A percentile compares a stretch with the other conserved stretches of the same genome.
Conservation (phyloP, 1,140 invertebrate species). For the Drosophila elegans region DNA sequence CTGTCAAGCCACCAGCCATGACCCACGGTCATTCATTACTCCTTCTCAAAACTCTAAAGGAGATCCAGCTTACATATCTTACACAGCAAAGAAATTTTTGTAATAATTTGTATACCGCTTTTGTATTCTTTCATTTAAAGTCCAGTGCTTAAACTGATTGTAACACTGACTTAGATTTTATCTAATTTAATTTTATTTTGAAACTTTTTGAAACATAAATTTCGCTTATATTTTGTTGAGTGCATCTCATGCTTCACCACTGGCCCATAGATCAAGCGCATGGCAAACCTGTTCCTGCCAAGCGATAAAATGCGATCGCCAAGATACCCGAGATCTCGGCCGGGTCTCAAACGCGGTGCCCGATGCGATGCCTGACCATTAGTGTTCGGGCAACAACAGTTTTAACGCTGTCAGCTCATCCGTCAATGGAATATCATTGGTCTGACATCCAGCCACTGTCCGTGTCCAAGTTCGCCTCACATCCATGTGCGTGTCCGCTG, state of each 20-base stretch:
- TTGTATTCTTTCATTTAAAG: too few species aligned
- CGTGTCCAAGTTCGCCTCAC: slow-evolving; percentile 14
- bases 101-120: too few species aligned
- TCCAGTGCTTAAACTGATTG: too few species aligned
- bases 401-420: slow-evolving; percentile 85
- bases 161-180: too few species aligned
- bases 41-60: slow-evolving; percentile 54
- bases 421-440: slow-evolving; percentile 84
- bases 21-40: slow-evolving; percentile 84
- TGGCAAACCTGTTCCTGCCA: slow-evolving; percentile 61
- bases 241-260: slow-evolving; percentile 36
- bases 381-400: slow-evolving; percentile 84
- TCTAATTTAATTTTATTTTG: too few species aligned
- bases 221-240: not conserved
- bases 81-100: slow-evolving; percentile 17
- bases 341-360: slow-evolving; percentile 2
- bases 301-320: slow-evolving; percentile 68
- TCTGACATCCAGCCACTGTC: slow-evolving; percentile 76
- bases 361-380: slow-evolving; percentile 67
- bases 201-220: not conserved
- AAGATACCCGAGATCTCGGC: slow-evolving; percentile 43
- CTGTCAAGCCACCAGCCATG: slow-evolving; percentile 74
- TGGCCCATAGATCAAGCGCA: slow-evolving; percentile 75
- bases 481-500: slow-evolving; percentile 56
- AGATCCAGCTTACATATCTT: slow-evolving; percentile 38